Evolutionary conservation across 2,888 invertebrate genomes (phyloP).

Genomic region (Pasiphila rectangulata): DNA sequence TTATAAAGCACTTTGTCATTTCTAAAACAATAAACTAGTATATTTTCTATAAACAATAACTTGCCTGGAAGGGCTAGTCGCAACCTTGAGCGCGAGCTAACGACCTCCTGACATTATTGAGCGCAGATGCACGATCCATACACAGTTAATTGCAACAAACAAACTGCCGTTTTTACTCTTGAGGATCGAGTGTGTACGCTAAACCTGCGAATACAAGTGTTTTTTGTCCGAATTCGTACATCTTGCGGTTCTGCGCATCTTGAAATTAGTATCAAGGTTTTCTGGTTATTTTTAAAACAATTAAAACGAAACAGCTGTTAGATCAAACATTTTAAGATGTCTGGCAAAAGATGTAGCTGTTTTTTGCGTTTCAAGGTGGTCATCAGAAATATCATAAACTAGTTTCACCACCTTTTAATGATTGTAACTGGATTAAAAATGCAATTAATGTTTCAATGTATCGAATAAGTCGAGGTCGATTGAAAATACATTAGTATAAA

Average conservation of each 20-base stretch:
- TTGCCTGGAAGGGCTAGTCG: slow-evolving; percentile 10
- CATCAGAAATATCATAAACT: background rate
- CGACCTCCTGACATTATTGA: slow-evolving; percentile 29
- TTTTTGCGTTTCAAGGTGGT: slow-evolving; percentile 9
- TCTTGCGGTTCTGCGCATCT: slow-evolving; percentile 30
- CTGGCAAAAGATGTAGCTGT: slow-evolving; percentile 3
- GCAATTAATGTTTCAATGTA: slow-evolving; percentile 2
- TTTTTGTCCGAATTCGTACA: slow-evolving; percentile 37
- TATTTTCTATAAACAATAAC: slow-evolving; percentile 5
- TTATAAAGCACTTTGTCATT: background rate
- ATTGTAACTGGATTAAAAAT: slow-evolving; percentile 10
- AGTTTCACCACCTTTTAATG: background rate
- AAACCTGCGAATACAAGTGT: slow-evolving; percentile 20
- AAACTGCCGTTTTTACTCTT: slow-evolving; percentile 39
- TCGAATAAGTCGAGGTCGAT: slow-evolving; percentile 14
- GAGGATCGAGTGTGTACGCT: slow-evolving; percentile 37
- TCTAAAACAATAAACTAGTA: background rate
- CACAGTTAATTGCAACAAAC: slow-evolving; percentile 33
- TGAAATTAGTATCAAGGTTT: slow-evolving; percentile 35
- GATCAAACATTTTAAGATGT: slow-evolving; percentile 21
- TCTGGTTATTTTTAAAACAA: slow-evolving; percentile 30
- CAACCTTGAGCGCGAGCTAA: slow-evolving; percentile 23
- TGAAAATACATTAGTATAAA: slow-evolving; percentile 14
- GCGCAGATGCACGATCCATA: slow-evolving; percentile 31
- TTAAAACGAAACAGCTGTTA: slow-evolving; percentile 23